A percentile compares a stretch with the other conserved stretches of the same genome.
Conservation (phyloP, 2,888 invertebrate genomes). For the Drosophila emarginata region DNA sequence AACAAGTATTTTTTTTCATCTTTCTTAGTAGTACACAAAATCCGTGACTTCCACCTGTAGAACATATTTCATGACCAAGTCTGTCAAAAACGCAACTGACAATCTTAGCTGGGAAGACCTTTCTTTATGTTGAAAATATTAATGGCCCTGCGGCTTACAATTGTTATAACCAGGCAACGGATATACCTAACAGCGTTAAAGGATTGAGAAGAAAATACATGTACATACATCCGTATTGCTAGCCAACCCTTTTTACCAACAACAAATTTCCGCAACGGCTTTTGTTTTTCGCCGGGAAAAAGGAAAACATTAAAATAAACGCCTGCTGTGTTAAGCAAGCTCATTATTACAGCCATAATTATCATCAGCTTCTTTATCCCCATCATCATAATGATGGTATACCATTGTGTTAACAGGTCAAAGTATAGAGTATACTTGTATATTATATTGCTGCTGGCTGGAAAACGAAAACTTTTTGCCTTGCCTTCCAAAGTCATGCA, state of each 20-base stretch:
- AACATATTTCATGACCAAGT: background rate
- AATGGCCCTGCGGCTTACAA: conserved; percentile 17
- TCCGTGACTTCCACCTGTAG: conserved; percentile 1
- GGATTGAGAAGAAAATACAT: conserved; percentile 24
- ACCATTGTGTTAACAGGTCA: conserved; percentile 15
- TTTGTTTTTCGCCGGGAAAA: conserved; percentile 11
- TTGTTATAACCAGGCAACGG: conserved; percentile 9
- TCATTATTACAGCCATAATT: conserved; percentile 13
- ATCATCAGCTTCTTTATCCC: background rate
- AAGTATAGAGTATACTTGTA: background rate
- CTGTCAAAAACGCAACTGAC: background rate
- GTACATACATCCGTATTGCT: conserved; percentile 4
- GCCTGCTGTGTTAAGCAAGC: conserved; percentile 31
- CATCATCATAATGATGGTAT: background rate
- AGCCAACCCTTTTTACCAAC: conserved; percentile 9
- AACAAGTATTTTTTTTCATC: too few species aligned
- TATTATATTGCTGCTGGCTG: background rate
- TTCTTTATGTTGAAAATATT: conserved; percentile 6
- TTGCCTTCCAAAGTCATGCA: conserved; percentile 13
- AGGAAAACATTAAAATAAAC: conserved; percentile 29
- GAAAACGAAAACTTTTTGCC: conserved; percentile 16
- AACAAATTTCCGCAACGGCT: conserved; percentile 36
- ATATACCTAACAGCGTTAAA: conserved; percentile 32
- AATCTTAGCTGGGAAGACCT: background rate
- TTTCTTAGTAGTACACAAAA: too few species aligned